Evolutionary conservation across 2,113 vertebrate species (phyloP), one percentile per base, ranked within the genome.

Genomic region (Semnornis frantzii): DNA sequence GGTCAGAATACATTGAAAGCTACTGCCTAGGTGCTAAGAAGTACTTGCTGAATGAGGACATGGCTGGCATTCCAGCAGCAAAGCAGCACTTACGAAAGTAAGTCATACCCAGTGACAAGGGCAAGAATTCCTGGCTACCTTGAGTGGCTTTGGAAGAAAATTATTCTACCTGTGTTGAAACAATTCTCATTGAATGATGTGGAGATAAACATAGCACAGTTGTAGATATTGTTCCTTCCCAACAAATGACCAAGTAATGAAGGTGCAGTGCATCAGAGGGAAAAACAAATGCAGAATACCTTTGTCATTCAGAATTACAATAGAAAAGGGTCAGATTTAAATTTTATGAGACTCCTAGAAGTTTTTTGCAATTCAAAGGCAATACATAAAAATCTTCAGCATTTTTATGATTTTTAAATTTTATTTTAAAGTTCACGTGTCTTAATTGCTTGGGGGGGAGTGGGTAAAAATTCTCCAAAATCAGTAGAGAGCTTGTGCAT

Each of bases 11-110:
- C 96, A 99, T 98, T 11, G 98, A 99, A 95, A 99, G 98, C 84
- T 99, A 99, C 80, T 99, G 99, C 93, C 97, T 99, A 87, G 99
- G 99, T 89, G 97, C 99, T 68, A 99, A 99, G 98, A 99, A 99
- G 92, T 99, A 99, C 50, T 98, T 99, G 86, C 90, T 99, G 97
- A 99, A 99, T 25, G 99, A 99, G 94, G 99, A 99, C 96, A 99
- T 99, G 99, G 98, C 99, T 31, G 98, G 98, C 93, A 98, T 99
- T 93, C 99, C 99, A 52, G 98, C 98, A 79, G 99, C 99, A 95
- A 98, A 97, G 92, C 98, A 99, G 90, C 98, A 99, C 83, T 97
- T 99, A 94, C 98, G 96, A 96, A 99, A 98, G 99, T 99, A 97
- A 98, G 98, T 94, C 34, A 16, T 28, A 54, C 6, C 16, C 16